These are phyloP conservation scores for Xanthia togata DNA, from an alignment of 2,888 invertebrate genomes.

Conservation along the genomic window DNA sequence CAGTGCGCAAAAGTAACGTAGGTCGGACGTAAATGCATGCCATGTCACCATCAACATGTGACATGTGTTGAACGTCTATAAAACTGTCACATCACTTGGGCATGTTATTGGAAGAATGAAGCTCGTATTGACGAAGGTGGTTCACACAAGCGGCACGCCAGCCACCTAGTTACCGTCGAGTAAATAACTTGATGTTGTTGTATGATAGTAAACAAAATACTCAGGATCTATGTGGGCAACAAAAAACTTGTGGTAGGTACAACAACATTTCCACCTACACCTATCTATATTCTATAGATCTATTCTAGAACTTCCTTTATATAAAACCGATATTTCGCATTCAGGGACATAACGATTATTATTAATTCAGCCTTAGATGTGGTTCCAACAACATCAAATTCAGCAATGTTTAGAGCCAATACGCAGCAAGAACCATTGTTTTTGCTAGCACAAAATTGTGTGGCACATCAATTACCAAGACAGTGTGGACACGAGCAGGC, in stretches of 20 bases:
- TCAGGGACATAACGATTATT: neutral
- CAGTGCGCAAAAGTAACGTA: conserved; percentile 84
- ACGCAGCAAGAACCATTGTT: neutral
- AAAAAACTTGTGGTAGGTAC: conserved; percentile 19
- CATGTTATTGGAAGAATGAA: conserved; percentile 59
- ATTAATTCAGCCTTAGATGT: neutral
- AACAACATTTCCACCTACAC: conserved; percentile 21
- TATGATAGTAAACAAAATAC: conserved; percentile 45
- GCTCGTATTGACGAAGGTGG: conserved; percentile 50
- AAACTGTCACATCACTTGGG: conserved; percentile 64
- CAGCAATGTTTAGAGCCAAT: neutral
- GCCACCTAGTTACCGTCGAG: conserved; percentile 19
- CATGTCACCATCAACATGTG: conserved; percentile 73
- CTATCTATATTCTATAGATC: neutral
- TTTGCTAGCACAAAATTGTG: conserved; percentile 3
- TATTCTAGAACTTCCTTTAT: neutral
- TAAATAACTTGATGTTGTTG: conserved; percentile 45
- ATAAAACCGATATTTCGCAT: neutral
- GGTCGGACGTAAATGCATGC: conserved; percentile 76
- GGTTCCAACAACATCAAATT: neutral
- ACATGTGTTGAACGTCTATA: conserved; percentile 72
- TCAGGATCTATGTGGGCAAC: conserved; percentile 13
- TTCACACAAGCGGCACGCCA: conserved; percentile 17
- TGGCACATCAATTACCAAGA: conserved; percentile 28
- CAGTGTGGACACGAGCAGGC: conserved; percentile 22